Base-by-base conservation (phyloP, 2,888 invertebrate genomes). In the Lathronympha strigana region DNA sequence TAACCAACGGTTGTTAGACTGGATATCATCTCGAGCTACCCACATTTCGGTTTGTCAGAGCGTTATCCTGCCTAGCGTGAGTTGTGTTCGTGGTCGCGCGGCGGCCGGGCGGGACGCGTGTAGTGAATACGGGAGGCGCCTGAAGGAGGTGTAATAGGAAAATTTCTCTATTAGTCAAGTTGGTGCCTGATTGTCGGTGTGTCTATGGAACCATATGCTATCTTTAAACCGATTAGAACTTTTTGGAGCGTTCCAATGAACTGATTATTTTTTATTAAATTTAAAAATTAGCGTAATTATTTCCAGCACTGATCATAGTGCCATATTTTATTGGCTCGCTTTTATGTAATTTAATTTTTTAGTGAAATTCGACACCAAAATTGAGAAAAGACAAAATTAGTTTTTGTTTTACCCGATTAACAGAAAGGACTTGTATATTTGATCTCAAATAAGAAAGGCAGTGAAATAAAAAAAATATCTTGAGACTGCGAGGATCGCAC, bases 291-390 rank as follows among this genome's bases (percentile, higher is more conserved):
- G 88, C 80, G 51, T 88, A 87, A 90, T 90, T 87, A 77, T 84
- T 83, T 78, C 71, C 86, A 84, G 91, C 92, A 91, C 92, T 92
- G 92, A 91, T 76, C 58, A 76, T 79, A 89, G 91, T 91, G 91
- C 92, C 91, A 91, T 91, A 89, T 88, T 84, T 83, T 85, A 88
- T 88, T 90, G 90, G 91, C 88, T 88, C 83, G 83, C 81, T 83
- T 81, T 83, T 82, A 72, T 76, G 76, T 84, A 80, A 84, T 83
- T 83, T 84, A 80, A 78, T 87, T 80, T 84, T 80, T 76, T 89
- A 89, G 90, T 87, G 82, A 88, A 90, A 88, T 89, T 88, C 77
- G 90, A 90, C 84, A 89, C 91, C 91, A 92, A 92, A 92, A 87
- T 84, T 4, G 80, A 76, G 80, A 45, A 86, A 86, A 85, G 86